Base-by-base conservation (phyloP, 2,888 invertebrate species). In the Nomada lathburiana region DNA sequence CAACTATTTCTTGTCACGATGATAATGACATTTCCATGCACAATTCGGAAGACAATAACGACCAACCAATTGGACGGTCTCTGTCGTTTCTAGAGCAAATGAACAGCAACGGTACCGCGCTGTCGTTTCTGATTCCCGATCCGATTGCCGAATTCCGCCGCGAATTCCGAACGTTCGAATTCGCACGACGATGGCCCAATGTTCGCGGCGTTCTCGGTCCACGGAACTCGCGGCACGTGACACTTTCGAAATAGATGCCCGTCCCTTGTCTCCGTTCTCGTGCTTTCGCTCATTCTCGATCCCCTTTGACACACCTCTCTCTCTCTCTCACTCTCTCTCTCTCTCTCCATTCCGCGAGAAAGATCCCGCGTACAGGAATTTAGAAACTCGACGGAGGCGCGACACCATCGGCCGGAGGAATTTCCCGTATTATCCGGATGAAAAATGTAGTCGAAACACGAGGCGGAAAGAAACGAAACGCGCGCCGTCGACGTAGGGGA, bases 201-300 rank as follows among this genome's bases (percentile, higher is more conserved):
- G 63, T 78, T 63, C 68, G 9, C 55, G 47, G 16, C 47, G 47
- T 47, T 23, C 52, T 7, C 26, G 60, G 73, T 59, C 55, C 68
- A 18, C 50, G 76, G 80, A 59, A 80, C 69, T 50, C 65, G 68
- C 47, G 77, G 81, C 82, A 83, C 67, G 77, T 76, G 81, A 73
- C 76, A 69, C 74, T 47, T 70, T 76, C 59, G 57, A 83, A 81
- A 81, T 83, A 83, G 81, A 83, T 70, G 52, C 72, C 23, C 71
- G 55, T n/a, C 20, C n/a, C 26, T 50, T 47, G 60, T 62, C 76
- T 57, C 7, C 16, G 20, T 60, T 26, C 16, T 69, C 44, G 62
- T 47, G 42, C 65, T 73, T 68, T 75, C 75, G 26, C 52, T 18
- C 64, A 26, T 69, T 47, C 11, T 23, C 26, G 20, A 4, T n/a